A percentile compares a stretch with the other conserved stretches of the same genome.
These are phyloP conservation scores for Taurulus bubalis DNA, from an alignment of 2,113 vertebrate species.

Conservation along the genomic window DNA sequence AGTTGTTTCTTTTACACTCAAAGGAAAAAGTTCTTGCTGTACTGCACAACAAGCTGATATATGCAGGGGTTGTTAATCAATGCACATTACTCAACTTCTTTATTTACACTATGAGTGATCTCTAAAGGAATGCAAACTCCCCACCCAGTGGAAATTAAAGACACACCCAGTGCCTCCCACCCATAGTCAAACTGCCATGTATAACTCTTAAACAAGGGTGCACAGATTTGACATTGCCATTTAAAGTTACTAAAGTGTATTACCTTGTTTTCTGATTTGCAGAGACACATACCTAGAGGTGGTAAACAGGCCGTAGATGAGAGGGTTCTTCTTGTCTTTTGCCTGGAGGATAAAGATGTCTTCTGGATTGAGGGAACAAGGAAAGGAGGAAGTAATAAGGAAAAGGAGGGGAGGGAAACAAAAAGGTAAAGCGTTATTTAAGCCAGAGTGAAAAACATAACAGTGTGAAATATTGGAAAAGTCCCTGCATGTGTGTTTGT, in stretches of 20 bases:
- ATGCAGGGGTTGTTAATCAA: slow-evolving; percentile 19
- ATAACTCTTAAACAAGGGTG: not conserved
- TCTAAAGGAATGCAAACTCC: slow-evolving; percentile 2
- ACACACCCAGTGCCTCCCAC: not conserved
- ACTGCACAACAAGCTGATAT: not conserved
- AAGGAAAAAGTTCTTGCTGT: not conserved
- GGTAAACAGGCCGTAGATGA: slow-evolving; percentile 87
- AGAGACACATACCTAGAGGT: slow-evolving; percentile 80
- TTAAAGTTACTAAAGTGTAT: slow-evolving; percentile 1
- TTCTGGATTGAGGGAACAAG: slow-evolving; percentile 72
- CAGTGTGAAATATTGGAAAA: not conserved
- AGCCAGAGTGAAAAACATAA: not conserved
- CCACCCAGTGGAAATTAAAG: slow-evolving; percentile 12
- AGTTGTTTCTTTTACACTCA: not conserved
- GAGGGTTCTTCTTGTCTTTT: slow-evolving; percentile 86
- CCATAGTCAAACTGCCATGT: slow-evolving; percentile 14
- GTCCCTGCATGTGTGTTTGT: slow-evolving; percentile 20
- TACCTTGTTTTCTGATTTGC: slow-evolving; percentile 12
- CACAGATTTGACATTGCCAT: slow-evolving; percentile 4
- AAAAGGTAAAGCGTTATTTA: slow-evolving; percentile 15
- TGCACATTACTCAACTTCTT: slow-evolving; percentile 14
- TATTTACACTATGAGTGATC: not conserved
- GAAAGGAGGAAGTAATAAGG: slow-evolving; percentile 12
- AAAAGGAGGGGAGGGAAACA: slow-evolving; percentile 9
- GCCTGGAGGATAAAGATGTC: slow-evolving; percentile 85